A percentile compares a stretch with the other conserved stretches of the same genome.
These are phyloP conservation scores for Conger conger DNA, from an alignment of 2,113 vertebrate species.

Conservation along the genomic window DNA sequence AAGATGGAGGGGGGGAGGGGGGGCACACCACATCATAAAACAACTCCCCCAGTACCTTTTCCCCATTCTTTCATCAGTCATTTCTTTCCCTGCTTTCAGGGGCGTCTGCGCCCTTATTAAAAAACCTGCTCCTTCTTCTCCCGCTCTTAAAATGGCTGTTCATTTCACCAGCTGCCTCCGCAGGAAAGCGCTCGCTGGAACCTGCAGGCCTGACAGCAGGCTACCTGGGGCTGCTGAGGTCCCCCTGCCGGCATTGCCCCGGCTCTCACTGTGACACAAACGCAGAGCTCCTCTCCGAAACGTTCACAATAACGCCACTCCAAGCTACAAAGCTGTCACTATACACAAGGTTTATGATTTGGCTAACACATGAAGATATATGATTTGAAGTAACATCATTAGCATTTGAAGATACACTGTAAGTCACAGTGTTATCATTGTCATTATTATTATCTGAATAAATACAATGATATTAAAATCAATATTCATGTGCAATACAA, in stretches of 20 bases:
- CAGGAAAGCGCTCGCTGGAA: conserved; percentile 28
- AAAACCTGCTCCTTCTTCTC: conserved; percentile 49
- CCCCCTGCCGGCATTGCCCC: neutral
- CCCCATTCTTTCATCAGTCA: conserved; percentile 43
- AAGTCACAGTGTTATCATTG: no score
- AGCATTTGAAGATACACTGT: neutral
- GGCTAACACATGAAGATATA: neutral
- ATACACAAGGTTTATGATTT: neutral
- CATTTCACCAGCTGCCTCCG: conserved; percentile 58
- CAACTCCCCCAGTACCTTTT: conserved; percentile 31
- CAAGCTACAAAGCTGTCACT: neutral
- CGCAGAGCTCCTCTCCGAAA: neutral
- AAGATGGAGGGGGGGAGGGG: conserved; percentile 31
- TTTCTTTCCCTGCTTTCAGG: conserved; percentile 34
- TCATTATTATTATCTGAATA: neutral
- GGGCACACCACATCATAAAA: conserved; percentile 27
- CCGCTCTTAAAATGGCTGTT: conserved; percentile 50
- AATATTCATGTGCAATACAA: neutral
- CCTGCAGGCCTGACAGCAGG: neutral
- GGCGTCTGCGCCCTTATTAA: conserved; percentile 58
- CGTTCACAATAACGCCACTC: neutral
- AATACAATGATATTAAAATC: neutral
- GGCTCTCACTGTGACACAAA: neutral
- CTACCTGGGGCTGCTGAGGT: neutral
- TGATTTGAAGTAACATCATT: neutral